Base-by-base conservation (phyloP, 2,888 invertebrate genomes). In the Hofmannophila pseudospretella region DNA sequence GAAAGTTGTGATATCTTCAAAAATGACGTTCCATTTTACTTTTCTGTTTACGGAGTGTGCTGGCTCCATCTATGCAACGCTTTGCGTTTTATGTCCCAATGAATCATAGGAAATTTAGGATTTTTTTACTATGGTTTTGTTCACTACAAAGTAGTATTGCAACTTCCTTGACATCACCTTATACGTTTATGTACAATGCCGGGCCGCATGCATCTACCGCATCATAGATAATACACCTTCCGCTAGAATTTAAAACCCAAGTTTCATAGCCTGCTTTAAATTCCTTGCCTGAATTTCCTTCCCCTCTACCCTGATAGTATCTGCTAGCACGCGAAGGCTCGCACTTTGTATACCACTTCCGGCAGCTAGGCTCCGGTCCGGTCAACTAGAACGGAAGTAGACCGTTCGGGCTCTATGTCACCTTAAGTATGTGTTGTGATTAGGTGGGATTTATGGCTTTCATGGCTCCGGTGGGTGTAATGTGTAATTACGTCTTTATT, bases 291-390 rank as follows among this genome's bases (percentile, higher is more conserved):
- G 48, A 44, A 44, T 46, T 51, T 51, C 45, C 41, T 33, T 41
- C 30, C 34, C 20, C 20, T 12, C 39, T 30, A 35, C 36, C 39
- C 33, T 34, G 51, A 49, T 49, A 38, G 39, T 47, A 51, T 49
- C 49, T 42, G 41, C 32, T 41, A 46, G 66, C 81, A 82, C 84
- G 82, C 81, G 73, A 84, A 79, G 78, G 71, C 81, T 81, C 74
- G 70, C 79, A 78, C 79, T 82, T 81, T 82, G 81, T 82, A 79
- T 79, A 80, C 82, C 74, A 79, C 81, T 79, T 79, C 79, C 79
- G 74, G 67, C 44, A 47, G 53, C 49, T 67, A 67, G 64, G 58
- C 60, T 66, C 67, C 69, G 66, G 62, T 54, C 55, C 67, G 68
- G 70, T 67, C 73, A 60, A 65, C 35, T 25, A 22, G 62, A 48